Evolutionary conservation across 37 sponge, comb jelly and placozoan species (phyloP), one percentile per base, ranked within the genome.

Genomic region (Petrosia ficiformis): DNA sequence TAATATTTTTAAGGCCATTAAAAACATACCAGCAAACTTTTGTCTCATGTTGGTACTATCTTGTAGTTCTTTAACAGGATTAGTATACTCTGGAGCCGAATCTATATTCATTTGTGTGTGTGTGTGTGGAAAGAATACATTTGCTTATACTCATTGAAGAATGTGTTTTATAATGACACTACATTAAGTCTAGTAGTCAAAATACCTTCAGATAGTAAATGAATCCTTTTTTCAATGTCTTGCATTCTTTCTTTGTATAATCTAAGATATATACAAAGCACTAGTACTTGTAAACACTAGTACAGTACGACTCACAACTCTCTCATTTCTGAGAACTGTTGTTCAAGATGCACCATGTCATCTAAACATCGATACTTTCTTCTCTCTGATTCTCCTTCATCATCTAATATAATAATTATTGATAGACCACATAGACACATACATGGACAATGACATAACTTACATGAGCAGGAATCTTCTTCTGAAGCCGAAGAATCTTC

Each of bases 281-380:
- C 1, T 3, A 48, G 14, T 8, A 73, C 39, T 6, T 5, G 8
- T 19, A 30, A 39, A 4, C 16, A 39, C 33, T n/a, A 64, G 24
- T 52, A 41, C 57, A 42, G n/a, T 1, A 24, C 28, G 16, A 43
- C 84, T 67, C 68, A 85, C 86, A 74, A 41, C 54, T 85, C 80
- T 52, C 79, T 85, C 22, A 85, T 68, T 68, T 85, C 86, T 19
- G 75, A 57, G 42, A 85, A 85, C 80, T 85, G 86, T 43, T 85
- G 80, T 33, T 85, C 86, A 5, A 85, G 61, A 39, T 37, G 77
- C 57, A 73, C 74, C 42, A 85, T 79, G 31, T 85, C 86, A 31
- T 85, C 75, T 21, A 85, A 69, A 38, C 80, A 85, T 35, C 77
- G 80, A 21, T 33, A 74, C 41, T 79, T 85, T 37, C 86, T 78